Evolutionary conservation across 1,140 invertebrate genomes (phyloP).

Genomic region (Ceratoteleas bidentatus): DNA sequence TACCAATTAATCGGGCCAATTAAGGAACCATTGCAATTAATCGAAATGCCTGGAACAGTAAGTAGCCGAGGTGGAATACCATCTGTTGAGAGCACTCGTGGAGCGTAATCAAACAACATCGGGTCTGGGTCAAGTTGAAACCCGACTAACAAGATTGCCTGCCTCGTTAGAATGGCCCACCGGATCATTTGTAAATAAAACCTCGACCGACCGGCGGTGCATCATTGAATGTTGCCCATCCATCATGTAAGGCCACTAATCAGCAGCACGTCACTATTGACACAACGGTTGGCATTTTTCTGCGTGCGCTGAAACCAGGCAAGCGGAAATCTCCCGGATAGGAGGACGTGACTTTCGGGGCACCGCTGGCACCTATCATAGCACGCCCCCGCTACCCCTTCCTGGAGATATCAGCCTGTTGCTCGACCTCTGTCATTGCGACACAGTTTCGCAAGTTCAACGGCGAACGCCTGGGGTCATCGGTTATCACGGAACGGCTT

Average conservation of each 20-base stretch:
- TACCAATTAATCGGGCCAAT: too few relatives aligned
- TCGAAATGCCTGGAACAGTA: too few relatives aligned
- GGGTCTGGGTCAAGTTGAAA: too few relatives aligned
- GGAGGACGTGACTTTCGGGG: constrained; percentile 12
- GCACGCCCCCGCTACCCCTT: neutral
- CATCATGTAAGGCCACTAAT: neutral
- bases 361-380: constrained; percentile 20
- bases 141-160: too few relatives aligned
- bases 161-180: too few relatives aligned
- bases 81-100: too few relatives aligned
- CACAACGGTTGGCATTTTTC: constrained; percentile 27
- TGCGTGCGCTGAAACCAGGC: constrained; percentile 24
- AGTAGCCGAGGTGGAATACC: too few relatives aligned
- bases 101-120: too few relatives aligned
- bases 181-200: too few relatives aligned
- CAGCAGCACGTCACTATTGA: constrained; percentile 1
- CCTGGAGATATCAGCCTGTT: neutral
- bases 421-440: constrained; percentile 15
- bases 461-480: constrained; percentile 72
- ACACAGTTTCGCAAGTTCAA: constrained; percentile 46
- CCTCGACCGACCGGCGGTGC: too few relatives aligned
- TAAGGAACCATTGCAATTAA: too few relatives aligned
- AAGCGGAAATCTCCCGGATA: constrained; percentile 36
- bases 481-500: constrained; percentile 64
- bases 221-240: too few relatives aligned